Base-by-base conservation (phyloP, 2,888 invertebrate genomes). In the Cybosia mesomella region DNA sequence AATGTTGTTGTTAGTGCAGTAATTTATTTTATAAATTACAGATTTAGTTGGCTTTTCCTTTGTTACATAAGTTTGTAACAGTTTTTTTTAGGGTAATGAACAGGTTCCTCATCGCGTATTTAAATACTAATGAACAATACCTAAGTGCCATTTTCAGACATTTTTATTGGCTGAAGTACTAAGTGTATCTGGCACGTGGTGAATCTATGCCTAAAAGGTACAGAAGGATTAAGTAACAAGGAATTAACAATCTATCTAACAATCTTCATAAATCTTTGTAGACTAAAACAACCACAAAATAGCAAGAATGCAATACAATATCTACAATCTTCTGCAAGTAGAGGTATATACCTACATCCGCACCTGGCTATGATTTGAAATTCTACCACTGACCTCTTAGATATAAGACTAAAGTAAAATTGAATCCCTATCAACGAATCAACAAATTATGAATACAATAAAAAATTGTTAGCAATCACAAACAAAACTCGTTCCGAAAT, bases 1-100 rank as follows among this genome's bases (percentile, higher is more conserved):
- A 75, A 75, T 75, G 72, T 80, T 70, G 64, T 66, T 55, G 54
- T 57, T 69, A 62, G 67, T 66, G 36, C 49, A 24, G 24, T 22
- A 22, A 22, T 55, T 55, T 55, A 24, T 24, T 22, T 55, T 11
- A 49, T 77, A 67, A 9, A 39, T 61, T 68, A 11, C 11, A 24
- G 21, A 58, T 34, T 72, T 66, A 28, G 15, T 36, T 34, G n/a
- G n/a, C 21, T 57, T 21, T 15, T 59, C 22, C 22, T 24, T 22
- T 22, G 9, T 9, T 59, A 18, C 36, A 28, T 28, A 28, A 28
- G 2, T 28, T 28, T 28, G 28, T 28, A n/a, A n/a, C n/a, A n/a
- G n/a, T 28, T 5, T 5, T 28, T 4, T 4, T 28, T 28, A 28
- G 28, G 28, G 5, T 28, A 28, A 4, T 28, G 28, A 28, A 28